Evolutionary conservation across 2,888 invertebrate genomes (phyloP), one percentile per base, ranked within the genome.

Genomic region (Flexamia atlantica): DNA sequence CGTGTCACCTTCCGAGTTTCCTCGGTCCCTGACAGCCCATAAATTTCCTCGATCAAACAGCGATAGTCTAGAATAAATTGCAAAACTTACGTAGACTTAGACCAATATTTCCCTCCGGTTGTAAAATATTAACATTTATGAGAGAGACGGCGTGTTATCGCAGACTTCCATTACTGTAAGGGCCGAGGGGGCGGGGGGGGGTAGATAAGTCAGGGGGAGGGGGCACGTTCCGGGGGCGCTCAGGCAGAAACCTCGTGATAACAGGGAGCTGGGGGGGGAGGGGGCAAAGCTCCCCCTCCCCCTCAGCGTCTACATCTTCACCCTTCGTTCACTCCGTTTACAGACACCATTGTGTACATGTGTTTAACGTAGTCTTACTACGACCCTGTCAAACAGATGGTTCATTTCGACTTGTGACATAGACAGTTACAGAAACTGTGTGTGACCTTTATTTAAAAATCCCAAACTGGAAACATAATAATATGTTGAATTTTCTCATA

Each of bases 231-330:
- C 81, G 82, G 42, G 79, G 60, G 76, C 82, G 81, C 60, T 81
- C 79, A 84, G 81, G 81, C 84, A 84, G 84, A 84, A 84, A 84
- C 74, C 84, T 82, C 81, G 72, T 74, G 84, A 84, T 84, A 84
- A 84, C 74, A 83, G 81, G 79, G 64, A 76, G 64, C 25, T n/a
- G 64, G 40, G 79, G 60, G 76, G 83, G 0, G 53, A 30, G 70
- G 68, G 53, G 81, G 81, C 42, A 46, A 72, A 70, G 36, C 68
- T 36, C 32, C 57, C 20, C 79, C 30, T 57, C 4, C 50, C 30
- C 79, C 28, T 23, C 23, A 42, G 36, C 36, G 79, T 57, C 79
- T 53, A 79, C 79, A 57, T 79, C 79, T 79, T 79, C 28, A 79
- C 79, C 79, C 79, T 79, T 53, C 79, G 57, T 32, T 50, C 50